Conservation (phyloP, 2,888 invertebrate genomes). For the Ctena decussata region DNA sequence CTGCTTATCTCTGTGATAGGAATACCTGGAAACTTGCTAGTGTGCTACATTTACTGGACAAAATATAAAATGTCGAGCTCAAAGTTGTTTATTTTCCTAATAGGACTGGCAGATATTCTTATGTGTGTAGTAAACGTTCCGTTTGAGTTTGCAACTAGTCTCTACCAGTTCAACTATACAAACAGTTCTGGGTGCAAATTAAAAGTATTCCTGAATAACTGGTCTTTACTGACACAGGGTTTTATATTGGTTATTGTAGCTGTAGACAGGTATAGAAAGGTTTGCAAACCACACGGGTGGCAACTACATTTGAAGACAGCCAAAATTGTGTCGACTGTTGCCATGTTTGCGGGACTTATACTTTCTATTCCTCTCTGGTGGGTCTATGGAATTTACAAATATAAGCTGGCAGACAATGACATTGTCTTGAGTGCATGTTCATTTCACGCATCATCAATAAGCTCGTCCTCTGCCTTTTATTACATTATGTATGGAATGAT, state of each 20-base stretch:
- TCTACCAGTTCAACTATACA: slow-evolving; percentile 63
- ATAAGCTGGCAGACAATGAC: background rate
- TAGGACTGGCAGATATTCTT: slow-evolving; percentile 65
- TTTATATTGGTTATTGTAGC: slow-evolving; percentile 61
- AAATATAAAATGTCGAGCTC: slow-evolving; percentile 66
- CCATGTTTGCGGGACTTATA: slow-evolving; percentile 32
- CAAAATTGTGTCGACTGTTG: slow-evolving; percentile 41
- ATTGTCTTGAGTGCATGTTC: slow-evolving; percentile 42
- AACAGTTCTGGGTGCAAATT: slow-evolving; percentile 51
- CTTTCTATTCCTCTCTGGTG: slow-evolving; percentile 54
- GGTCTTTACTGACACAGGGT: slow-evolving; percentile 49
- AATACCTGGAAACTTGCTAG: slow-evolving; percentile 64
- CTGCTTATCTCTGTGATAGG: slow-evolving; percentile 51
- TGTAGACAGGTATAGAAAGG: slow-evolving; percentile 72
- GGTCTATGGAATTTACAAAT: slow-evolving; percentile 39
- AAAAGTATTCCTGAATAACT: slow-evolving; percentile 51
- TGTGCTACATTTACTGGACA: slow-evolving; percentile 66
- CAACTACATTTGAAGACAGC: slow-evolving; percentile 72
- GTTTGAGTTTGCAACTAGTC: slow-evolving; percentile 53
- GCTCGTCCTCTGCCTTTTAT: slow-evolving; percentile 27
- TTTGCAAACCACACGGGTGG: slow-evolving; percentile 70
- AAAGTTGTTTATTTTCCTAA: slow-evolving; percentile 64
- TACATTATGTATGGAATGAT: slow-evolving; percentile 54
- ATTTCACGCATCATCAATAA: slow-evolving; percentile 18
- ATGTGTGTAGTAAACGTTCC: slow-evolving; percentile 65